phyloP scores from a whole-genome alignment of 2,888 invertebrate species.

The Drosophila algonquin region DNA sequence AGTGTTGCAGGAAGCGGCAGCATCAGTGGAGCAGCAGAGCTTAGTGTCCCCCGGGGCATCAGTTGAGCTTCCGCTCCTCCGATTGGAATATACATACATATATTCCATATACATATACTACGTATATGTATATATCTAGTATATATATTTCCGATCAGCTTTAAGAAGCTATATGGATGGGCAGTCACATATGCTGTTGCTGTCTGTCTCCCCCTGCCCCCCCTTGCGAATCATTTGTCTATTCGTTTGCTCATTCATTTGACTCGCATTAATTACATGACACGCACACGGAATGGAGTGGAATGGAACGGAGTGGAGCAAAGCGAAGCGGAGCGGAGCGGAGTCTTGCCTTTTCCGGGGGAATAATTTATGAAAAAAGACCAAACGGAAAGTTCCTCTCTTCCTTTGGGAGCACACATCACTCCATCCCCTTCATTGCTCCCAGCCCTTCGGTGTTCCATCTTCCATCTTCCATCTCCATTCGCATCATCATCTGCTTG shows the following conservation, averaged over 20 bases:
- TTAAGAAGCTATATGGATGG: conserved; percentile 30
- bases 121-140: background rate
- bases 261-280: conserved; percentile 77
- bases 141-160: conserved; percentile 42
- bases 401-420: conserved; percentile 19
- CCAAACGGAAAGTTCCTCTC: conserved; percentile 40
- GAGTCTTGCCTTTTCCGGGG: background rate
- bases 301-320: background rate
- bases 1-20: conserved; percentile 11
- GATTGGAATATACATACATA: background rate
- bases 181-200: conserved; percentile 57
- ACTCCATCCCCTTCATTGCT: background rate
- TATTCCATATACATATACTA: background rate
- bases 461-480: conserved; percentile 6
- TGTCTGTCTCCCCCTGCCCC: background rate
- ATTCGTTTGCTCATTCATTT: conserved; percentile 70
- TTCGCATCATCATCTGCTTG: conserved; percentile 36
- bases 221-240: conserved; percentile 62
- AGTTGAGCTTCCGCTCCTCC: conserved; percentile 1
- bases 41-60: conserved; percentile 36
- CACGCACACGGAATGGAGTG: conserved; percentile 59
- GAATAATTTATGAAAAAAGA: conserved; percentile 73
- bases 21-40: conserved; percentile 10
- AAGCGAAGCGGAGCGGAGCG: conserved; percentile 16
- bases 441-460: background rate